Evolutionary conservation across 2,113 vertebrate species (phyloP).

Genomic region (Proteles cristata): DNA sequence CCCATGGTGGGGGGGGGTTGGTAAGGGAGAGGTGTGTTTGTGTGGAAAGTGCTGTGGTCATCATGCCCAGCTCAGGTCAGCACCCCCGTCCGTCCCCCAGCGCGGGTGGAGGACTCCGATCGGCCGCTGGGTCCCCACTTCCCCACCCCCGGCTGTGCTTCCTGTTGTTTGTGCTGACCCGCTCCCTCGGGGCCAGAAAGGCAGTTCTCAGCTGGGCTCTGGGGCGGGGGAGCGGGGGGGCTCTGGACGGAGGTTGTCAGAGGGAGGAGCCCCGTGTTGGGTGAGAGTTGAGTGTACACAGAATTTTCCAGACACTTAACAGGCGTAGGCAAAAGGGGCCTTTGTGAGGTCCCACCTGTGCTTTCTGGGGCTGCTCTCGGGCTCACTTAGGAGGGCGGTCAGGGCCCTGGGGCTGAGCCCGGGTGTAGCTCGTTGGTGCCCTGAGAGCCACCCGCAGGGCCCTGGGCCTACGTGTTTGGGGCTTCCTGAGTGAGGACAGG

Average conservation of each 20-base stretch:
- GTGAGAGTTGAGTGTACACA: rapidly evolving
- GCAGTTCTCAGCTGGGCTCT: neutral
- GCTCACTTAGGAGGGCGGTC: neutral
- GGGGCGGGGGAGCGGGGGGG: too few species aligned
- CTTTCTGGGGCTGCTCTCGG: neutral
- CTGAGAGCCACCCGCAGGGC: rapidly evolving
- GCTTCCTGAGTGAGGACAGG: neutral
- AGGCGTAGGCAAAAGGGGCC: rapidly evolving
- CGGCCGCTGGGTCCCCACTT: too few species aligned
- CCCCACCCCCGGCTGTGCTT: too few species aligned
- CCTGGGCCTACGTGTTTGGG: neutral
- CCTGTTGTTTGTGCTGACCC: too few species aligned
- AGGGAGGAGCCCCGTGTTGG: neutral
- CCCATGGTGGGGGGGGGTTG: neutral
- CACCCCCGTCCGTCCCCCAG: rapidly evolving
- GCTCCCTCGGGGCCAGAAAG: neutral
- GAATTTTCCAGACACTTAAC: neutral
- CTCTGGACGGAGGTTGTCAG: neutral
- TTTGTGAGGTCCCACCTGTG: neutral
- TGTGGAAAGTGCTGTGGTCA: too few species aligned
- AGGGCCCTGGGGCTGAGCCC: rapidly evolving
- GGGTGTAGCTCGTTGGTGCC: rapidly evolving
- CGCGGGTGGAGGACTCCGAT: neutral
- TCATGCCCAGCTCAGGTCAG: rapidly evolving
- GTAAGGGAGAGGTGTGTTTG: neutral